phyloP scores from a whole-genome alignment of 30 jellyfish, hydroid and myxozoan genomes.

The Chironex yamaguchii region DNA sequence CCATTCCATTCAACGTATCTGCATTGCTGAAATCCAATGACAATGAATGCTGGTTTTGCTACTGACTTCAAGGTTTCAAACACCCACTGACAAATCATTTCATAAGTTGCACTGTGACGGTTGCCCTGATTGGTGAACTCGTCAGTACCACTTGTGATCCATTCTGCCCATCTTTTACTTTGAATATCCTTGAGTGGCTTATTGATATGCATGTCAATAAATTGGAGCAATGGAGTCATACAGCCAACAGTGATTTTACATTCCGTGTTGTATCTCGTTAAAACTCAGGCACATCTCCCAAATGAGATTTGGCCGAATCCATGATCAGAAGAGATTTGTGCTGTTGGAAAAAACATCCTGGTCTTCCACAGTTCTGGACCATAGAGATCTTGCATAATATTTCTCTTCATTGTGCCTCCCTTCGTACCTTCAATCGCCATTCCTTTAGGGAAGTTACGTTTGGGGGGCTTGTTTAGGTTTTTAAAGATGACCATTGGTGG shows the following conservation, averaged over 20 bases:
- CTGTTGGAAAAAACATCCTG: neutral
- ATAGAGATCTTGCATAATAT: neutral
- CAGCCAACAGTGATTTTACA: neutral
- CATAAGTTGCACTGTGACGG: neutral
- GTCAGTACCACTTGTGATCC: neutral
- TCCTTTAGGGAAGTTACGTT: neutral
- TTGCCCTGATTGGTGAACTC: neutral
- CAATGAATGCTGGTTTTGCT: neutral
- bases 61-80: neutral
- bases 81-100: neutral
- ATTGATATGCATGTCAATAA: neutral
- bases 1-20: neutral
- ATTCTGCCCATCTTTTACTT: neutral
- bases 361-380: neutral
- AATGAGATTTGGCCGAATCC: neutral
- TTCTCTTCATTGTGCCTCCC: conserved; percentile 1
- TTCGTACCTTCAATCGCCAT: neutral
- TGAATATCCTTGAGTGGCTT: neutral
- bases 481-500: neutral
- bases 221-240: neutral
- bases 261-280: neutral
- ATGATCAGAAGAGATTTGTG: neutral
- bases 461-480: neutral
- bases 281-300: neutral
- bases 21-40: neutral